Evolutionary conservation across 1,140 invertebrate species (phyloP), one percentile per base, ranked within the genome.

Genomic region (Dolichoris vasculosae): DNA sequence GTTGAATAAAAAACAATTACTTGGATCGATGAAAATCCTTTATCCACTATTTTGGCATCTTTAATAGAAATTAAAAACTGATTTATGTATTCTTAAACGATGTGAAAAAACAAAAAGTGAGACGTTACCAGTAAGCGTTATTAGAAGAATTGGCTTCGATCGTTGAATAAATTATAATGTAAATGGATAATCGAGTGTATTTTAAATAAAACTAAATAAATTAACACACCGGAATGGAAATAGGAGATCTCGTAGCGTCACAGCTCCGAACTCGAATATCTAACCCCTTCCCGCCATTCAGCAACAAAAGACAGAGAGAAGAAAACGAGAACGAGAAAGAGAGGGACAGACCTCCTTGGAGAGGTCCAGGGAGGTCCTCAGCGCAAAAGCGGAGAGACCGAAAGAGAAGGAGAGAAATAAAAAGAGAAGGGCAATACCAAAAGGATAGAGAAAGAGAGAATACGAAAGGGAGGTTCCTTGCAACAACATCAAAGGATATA

Each of bases 291-390:
- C 77, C 77, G 83, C 63, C 63, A 59, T 79, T 55, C 59, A 75
- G 40, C 63, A 32, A n/a, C 59, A 67, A 75, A 30, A 64, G 78
- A 48, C 73, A 82, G 82, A 69, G 82, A 40, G 64, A 30, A 71
- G n/a, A 30, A 71, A 69, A 55, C 46, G 46, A 83, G 82, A 63
- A 64, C 26, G 80, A 86, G 85, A 85, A 86, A 82, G 78, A 80
- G 88, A 88, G 86, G 82, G 87, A 86, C 81, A 89, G 91, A 91
- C 91, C 90, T 91, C 90, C 90, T 87, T 80, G 84, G 90, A 86
- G 86, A 88, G 89, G 90, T 90, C 89, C 89, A 89, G 90, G 90
- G 90, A 92, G 91, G 91, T 92, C 91, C 90, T 91, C 48, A n/a
- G 77, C n/a, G 64, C 64, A 67, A 48, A 81, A 30, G 79, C 88